Conservation (phyloP, 2,888 invertebrate species). For the Xanthorhoe spadicearia region DNA sequence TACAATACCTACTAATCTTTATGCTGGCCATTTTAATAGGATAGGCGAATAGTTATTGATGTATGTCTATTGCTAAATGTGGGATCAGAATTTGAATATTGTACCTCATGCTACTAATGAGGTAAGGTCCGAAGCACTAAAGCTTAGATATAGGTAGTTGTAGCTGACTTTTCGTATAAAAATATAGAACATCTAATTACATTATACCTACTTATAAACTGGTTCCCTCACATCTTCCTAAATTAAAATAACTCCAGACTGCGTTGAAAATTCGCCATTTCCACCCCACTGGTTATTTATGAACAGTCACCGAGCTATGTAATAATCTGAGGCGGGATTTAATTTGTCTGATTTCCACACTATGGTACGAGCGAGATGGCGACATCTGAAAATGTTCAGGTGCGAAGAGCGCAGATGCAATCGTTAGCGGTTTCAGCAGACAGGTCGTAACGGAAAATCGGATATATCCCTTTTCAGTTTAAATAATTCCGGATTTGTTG, state of each 20-base stretch:
- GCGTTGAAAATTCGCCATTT: constrained; percentile 20
- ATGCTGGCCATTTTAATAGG: too few species aligned
- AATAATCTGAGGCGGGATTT: constrained; percentile 89
- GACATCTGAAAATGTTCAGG: constrained; percentile 34
- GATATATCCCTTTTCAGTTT: constrained; percentile 43
- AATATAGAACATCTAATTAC: not conserved
- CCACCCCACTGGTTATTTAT: constrained; percentile 81
- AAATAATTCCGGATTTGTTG: constrained; percentile 50
- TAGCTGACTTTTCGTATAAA: too few species aligned
- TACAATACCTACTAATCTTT: too few species aligned
- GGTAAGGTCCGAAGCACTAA: too few species aligned
- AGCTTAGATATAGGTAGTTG: too few species aligned
- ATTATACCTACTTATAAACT: not conserved
- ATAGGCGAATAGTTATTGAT: too few species aligned
- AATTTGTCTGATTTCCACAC: constrained; percentile 89
- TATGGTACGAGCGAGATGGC: constrained; percentile 65
- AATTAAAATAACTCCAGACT: constrained; percentile 27
- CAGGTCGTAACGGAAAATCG: constrained; percentile 70
- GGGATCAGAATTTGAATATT: too few species aligned
- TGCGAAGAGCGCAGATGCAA: constrained; percentile 53
- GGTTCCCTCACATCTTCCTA: not conserved
- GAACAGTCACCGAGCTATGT: constrained; percentile 89
- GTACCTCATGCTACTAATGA: too few species aligned
- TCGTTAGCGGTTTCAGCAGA: constrained; percentile 74
- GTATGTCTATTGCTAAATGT: too few species aligned